These are phyloP conservation scores for Idaea aversata DNA, from an alignment of 2,888 invertebrate species.

Conservation along the genomic window DNA sequence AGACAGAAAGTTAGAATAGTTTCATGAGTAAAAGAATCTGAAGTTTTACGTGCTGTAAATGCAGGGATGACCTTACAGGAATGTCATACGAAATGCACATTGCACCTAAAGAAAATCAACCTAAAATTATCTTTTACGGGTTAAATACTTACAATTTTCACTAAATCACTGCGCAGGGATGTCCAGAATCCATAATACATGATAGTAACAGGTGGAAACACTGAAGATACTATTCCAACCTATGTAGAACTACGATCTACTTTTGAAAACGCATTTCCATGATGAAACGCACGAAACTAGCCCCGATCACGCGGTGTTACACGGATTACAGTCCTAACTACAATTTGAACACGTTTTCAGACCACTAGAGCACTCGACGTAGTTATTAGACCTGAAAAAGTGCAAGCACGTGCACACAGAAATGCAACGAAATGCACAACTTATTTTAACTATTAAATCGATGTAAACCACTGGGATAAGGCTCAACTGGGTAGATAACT, in stretches of 20 bases:
- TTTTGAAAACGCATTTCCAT: constrained; percentile 48
- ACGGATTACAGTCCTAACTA: constrained; percentile 28
- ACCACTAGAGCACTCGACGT: constrained; percentile 47
- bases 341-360: constrained; percentile 32
- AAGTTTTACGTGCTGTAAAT: background rate
- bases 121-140: background rate
- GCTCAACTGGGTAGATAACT: constrained; percentile 22
- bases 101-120: constrained; percentile 25
- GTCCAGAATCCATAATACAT: constrained; percentile 45
- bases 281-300: constrained; percentile 28
- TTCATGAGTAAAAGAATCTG: background rate
- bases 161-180: constrained; percentile 55
- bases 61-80: constrained; percentile 42
- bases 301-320: constrained; percentile 20
- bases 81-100: constrained; percentile 28
- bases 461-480: constrained; percentile 23
- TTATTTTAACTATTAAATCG: constrained; percentile 35
- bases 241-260: constrained; percentile 48
- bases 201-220: constrained; percentile 47
- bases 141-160: constrained; percentile 66
- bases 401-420: constrained; percentile 75
- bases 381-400: constrained; percentile 66
- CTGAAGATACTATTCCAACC: constrained; percentile 55
- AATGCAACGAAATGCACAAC: constrained; percentile 62
- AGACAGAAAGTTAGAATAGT: background rate